Conservation (phyloP, 2,888 invertebrate species). For the Muscina levida region DNA sequence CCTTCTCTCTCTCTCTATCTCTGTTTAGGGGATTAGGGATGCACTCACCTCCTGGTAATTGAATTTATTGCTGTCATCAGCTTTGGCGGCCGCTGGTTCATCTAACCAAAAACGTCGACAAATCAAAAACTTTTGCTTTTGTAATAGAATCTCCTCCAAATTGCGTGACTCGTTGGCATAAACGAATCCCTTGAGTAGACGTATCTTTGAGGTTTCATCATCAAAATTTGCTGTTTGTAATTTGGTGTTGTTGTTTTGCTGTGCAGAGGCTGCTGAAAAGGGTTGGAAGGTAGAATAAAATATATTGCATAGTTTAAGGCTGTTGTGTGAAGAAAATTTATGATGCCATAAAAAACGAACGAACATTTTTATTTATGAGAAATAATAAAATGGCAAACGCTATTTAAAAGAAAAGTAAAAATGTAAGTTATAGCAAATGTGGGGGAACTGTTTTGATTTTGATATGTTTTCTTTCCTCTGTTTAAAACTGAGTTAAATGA, state of each 20-base stretch:
- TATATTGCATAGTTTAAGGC: constrained; percentile 15
- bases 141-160: constrained; percentile 54
- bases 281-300: neutral
- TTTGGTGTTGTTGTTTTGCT: constrained; percentile 67
- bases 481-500: too few species aligned
- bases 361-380: too few species aligned
- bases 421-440: too few species aligned
- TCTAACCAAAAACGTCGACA: constrained; percentile 78
- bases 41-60: constrained; percentile 75
- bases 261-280: constrained; percentile 46
- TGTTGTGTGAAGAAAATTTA: neutral
- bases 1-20: neutral
- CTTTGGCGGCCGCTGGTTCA: constrained; percentile 68
- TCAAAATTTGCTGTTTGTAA: constrained; percentile 70
- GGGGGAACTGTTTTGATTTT: too few species aligned
- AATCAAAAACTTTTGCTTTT: constrained; percentile 69
- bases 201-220: constrained; percentile 74
- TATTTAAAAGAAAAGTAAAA: too few species aligned
- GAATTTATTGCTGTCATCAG: constrained; percentile 69
- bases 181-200: constrained; percentile 76
- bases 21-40: too few species aligned
- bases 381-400: too few species aligned
- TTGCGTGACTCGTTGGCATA: constrained; percentile 73
- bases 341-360: neutral
- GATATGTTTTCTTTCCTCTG: too few species aligned